These are phyloP conservation scores for Urosaurus nigricauda DNA, from an alignment of 2,797 vertebrate genomes.

Conservation along the genomic window DNA sequence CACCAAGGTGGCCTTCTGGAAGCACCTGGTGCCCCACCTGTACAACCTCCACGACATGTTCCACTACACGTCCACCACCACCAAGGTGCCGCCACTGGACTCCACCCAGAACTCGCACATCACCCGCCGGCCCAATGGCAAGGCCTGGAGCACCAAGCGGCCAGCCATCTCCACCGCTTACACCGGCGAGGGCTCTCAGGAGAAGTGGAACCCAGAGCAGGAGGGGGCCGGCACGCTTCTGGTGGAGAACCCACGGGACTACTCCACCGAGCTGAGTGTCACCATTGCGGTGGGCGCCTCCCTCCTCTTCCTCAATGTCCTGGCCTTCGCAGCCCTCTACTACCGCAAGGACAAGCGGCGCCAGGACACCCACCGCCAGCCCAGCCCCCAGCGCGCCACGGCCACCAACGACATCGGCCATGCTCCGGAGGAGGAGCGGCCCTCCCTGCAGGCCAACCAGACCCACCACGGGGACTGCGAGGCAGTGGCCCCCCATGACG, in stretches of 20 bases:
- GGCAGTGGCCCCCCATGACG: conserved; percentile 87
- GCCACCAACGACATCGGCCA: conserved; percentile 88
- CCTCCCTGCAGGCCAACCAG: conserved; percentile 96
- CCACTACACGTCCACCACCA: conserved; percentile 98
- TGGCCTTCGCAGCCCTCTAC: conserved; percentile 96
- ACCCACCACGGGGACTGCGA: conserved; percentile 91
- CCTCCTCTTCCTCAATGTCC: conserved; percentile 95
- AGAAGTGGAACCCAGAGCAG: conserved; percentile 88
- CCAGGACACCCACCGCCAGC: conserved; percentile 91
- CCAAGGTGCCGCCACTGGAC: conserved; percentile 95
- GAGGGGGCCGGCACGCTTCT: conserved; percentile 89
- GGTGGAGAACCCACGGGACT: conserved; percentile 94
- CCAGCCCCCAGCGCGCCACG: conserved; percentile 86
- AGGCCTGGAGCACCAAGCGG: conserved; percentile 95
- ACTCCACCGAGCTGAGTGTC: conserved; percentile 97
- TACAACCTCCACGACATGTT: conserved; percentile 99
- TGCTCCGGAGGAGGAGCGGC: conserved; percentile 94
- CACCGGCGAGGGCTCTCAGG: conserved; percentile 88
- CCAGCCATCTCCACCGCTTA: conserved; percentile 95
- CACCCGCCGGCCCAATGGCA: conserved; percentile 91
- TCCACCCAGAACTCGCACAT: conserved; percentile 95
- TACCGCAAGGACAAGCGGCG: conserved; percentile 98
- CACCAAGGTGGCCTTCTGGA: conserved; percentile 99
- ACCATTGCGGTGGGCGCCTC: conserved; percentile 97
- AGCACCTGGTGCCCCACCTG: conserved; percentile 96